Evolutionary conservation across 2,888 invertebrate genomes (phyloP).

Genomic region (Acleris cristana): DNA sequence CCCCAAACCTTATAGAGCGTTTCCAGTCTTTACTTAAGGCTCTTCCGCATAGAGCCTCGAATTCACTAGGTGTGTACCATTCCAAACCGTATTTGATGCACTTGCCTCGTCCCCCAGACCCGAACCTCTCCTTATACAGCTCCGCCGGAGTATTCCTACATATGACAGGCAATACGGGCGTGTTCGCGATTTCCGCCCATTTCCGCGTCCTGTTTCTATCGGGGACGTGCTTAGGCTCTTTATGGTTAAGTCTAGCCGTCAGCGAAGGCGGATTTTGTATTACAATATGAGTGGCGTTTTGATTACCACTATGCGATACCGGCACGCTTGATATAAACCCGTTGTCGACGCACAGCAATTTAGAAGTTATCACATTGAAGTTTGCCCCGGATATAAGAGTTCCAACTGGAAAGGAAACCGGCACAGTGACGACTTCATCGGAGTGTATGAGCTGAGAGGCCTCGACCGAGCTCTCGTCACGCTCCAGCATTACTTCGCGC

Average conservation of each 20-base stretch:
- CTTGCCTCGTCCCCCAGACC: slow-evolving; percentile 95
- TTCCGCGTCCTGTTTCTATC: slow-evolving; percentile 65
- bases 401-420: slow-evolving; percentile 89
- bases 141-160: slow-evolving; percentile 97
- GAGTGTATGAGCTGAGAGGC: slow-evolving; percentile 62
- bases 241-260: slow-evolving; percentile 48
- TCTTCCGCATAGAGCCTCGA: slow-evolving; percentile 90
- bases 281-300: slow-evolving; percentile 89
- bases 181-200: slow-evolving; percentile 91
- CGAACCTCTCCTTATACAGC: slow-evolving; percentile 93
- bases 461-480: slow-evolving; percentile 65
- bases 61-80: slow-evolving; percentile 97
- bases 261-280: slow-evolving; percentile 76
- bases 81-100: slow-evolving; percentile 93
- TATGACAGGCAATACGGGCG: slow-evolving; percentile 88
- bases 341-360: slow-evolving; percentile 93
- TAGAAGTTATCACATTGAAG: slow-evolving; percentile 93
- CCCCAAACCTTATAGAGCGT: slow-evolving; percentile 94
- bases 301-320: slow-evolving; percentile 82
- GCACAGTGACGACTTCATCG: slow-evolving; percentile 79
- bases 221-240: slow-evolving; percentile 48
- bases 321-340: slow-evolving; percentile 88
- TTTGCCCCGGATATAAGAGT: slow-evolving; percentile 91
- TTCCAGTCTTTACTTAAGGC: slow-evolving; percentile 98
- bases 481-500: slow-evolving; percentile 83